Conservation (phyloP, 2,888 invertebrate genomes). For the Himalopsyche japonica region DNA sequence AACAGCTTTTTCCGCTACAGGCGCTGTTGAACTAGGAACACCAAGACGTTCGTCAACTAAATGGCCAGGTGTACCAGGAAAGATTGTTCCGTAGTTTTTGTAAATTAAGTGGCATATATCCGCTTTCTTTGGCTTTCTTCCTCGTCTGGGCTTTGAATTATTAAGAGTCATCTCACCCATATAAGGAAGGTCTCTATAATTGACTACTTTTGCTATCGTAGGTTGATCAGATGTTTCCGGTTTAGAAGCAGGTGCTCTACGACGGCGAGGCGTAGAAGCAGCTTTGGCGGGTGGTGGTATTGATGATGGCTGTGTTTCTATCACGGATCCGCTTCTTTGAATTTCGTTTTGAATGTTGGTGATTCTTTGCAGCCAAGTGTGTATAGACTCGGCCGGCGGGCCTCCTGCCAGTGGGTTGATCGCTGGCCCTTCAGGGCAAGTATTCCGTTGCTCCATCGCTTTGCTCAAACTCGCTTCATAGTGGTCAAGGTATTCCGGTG, state of each 20-base stretch:
- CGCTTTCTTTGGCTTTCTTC: slow-evolving; percentile 88
- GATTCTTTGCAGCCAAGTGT: slow-evolving; percentile 75
- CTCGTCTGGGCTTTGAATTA: slow-evolving; percentile 83
- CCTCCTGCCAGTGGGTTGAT: slow-evolving; percentile 40
- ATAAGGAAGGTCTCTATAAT: slow-evolving; percentile 83
- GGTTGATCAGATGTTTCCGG: slow-evolving; percentile 49
- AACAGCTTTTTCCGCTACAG: slow-evolving; percentile 46
- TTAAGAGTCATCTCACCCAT: slow-evolving; percentile 92
- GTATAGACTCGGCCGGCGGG: slow-evolving; percentile 67
- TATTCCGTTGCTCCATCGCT: slow-evolving; percentile 46
- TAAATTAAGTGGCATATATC: slow-evolving; percentile 91
- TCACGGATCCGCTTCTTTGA: slow-evolving; percentile 46
- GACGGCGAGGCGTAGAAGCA: slow-evolving; percentile 12
- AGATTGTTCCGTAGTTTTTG: slow-evolving; percentile 87
- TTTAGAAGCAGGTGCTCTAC: slow-evolving; percentile 44
- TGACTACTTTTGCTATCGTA: slow-evolving; percentile 60
- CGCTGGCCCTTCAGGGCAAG: slow-evolving; percentile 8
- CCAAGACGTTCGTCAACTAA: slow-evolving; percentile 53
- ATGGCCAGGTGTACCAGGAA: slow-evolving; percentile 72
- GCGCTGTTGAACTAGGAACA: slow-evolving; percentile 43
- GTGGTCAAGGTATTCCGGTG: slow-evolving; percentile 77
- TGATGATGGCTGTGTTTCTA: slow-evolving; percentile 46
- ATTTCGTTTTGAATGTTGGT: slow-evolving; percentile 71
- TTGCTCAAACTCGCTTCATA: slow-evolving; percentile 73
- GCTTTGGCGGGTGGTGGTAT: slow-evolving; percentile 43